phyloP scores from a whole-genome alignment of 2,797 vertebrate species.

The Valencia hispanica region DNA sequence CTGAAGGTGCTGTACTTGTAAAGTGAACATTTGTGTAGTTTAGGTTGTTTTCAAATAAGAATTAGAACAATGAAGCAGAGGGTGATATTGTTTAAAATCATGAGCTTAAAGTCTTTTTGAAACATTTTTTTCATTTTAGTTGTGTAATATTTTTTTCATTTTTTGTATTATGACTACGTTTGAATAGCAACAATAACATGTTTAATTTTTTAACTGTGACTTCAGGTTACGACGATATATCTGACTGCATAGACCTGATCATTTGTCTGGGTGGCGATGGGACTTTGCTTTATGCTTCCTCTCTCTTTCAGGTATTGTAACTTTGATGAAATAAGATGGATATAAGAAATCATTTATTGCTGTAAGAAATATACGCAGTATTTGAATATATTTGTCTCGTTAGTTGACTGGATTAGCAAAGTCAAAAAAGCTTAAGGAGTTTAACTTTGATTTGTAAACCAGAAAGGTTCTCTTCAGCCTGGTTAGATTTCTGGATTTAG shows the following conservation, averaged over 20 bases:
- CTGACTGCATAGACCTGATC: slow-evolving; percentile 85
- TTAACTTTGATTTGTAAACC: not conserved
- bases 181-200: not conserved
- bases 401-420: not conserved
- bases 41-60: not conserved
- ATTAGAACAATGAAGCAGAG: not conserved
- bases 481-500: not conserved
- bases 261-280: slow-evolving; percentile 87
- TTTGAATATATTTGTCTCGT: not conserved
- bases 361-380: not conserved
- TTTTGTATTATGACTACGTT: not conserved
- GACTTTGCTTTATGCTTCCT: slow-evolving; percentile 85
- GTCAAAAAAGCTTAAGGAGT: not conserved
- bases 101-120: no score
- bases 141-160: not conserved
- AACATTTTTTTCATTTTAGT: no score
- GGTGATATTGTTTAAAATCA: no score
- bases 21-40: not conserved
- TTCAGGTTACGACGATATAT: slow-evolving; percentile 85
- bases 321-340: not conserved
- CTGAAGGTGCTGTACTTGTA: no score
- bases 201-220: not conserved
- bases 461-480: not conserved
- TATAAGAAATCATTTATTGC: not conserved
- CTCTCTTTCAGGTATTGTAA: slow-evolving; percentile 82